These are phyloP conservation scores for Myripristis murdjan DNA, from an alignment of 2,797 vertebrate species.

Conservation along the genomic window DNA sequence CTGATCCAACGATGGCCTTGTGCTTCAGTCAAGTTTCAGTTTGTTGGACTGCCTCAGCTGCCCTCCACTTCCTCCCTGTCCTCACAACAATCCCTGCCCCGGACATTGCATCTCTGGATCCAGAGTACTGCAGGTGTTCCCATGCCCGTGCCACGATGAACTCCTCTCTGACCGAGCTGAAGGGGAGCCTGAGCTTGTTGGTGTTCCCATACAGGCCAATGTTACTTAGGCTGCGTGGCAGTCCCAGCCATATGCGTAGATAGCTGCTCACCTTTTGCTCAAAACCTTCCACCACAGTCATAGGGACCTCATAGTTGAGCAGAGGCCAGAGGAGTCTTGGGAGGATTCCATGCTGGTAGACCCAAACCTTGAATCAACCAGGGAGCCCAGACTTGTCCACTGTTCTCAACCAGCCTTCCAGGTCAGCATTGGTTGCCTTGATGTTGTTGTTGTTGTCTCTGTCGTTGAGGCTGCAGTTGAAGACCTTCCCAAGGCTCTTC, in stretches of 20 bases:
- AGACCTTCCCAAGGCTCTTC: not conserved
- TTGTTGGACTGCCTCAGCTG: too few relatives aligned
- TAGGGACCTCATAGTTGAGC: not conserved
- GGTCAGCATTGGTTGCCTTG: slow-evolving; percentile 5
- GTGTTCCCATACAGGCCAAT: slow-evolving; percentile 6
- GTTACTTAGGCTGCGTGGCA: slow-evolving; percentile 16
- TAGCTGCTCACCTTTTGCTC: slow-evolving; percentile 1
- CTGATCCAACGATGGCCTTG: not conserved
- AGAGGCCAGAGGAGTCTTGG: slow-evolving; percentile 10
- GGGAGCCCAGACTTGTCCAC: slow-evolving; percentile 4
- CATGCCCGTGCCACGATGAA: slow-evolving; percentile 3
- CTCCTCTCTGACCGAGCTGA: slow-evolving; percentile 13
- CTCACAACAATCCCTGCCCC: too few relatives aligned
- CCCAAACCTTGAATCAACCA: slow-evolving; percentile 13
- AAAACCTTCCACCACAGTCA: not conserved
- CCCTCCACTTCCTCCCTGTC: too few relatives aligned
- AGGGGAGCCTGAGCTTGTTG: slow-evolving; percentile 13
- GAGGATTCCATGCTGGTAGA: not conserved
- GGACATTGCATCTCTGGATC: too few relatives aligned
- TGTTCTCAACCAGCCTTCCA: not conserved
- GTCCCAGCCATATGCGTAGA: not conserved
- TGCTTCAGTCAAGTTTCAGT: too few relatives aligned
- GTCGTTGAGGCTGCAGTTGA: slow-evolving; percentile 4
- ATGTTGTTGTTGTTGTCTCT: too few relatives aligned
- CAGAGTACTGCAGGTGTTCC: slow-evolving; percentile 16